phyloP scores from a whole-genome alignment of 2,888 invertebrate species.

The Philhelius pedissequus region DNA sequence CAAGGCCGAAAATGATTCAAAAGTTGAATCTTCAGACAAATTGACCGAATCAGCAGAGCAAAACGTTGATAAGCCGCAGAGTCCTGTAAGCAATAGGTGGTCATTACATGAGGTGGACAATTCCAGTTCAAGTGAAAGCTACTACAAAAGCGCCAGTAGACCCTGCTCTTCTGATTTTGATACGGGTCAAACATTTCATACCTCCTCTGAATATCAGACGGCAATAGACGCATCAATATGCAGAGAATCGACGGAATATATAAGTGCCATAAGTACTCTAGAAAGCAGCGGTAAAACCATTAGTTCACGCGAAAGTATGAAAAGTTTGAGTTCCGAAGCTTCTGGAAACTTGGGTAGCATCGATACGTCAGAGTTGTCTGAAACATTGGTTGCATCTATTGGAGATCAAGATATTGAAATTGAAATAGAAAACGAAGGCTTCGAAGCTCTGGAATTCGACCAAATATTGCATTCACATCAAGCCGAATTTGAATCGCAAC shows the following conservation, averaged over 20 bases:
- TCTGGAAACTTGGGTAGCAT: slow-evolving; percentile 93
- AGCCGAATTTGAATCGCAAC: slow-evolving; percentile 80
- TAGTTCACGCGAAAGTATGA: slow-evolving; percentile 94
- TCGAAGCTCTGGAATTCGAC: slow-evolving; percentile 73
- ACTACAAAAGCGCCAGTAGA: slow-evolving; percentile 88
- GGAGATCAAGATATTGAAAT: slow-evolving; percentile 84
- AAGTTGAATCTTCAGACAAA: slow-evolving; percentile 75
- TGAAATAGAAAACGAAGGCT: slow-evolving; percentile 79
- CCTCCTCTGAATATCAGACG: slow-evolving; percentile 92
- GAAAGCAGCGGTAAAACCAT: slow-evolving; percentile 76
- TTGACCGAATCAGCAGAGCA: slow-evolving; percentile 69
- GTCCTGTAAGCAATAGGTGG: slow-evolving; percentile 81
- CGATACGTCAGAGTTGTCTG: slow-evolving; percentile 94
- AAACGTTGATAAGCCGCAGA: background rate
- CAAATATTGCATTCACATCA: slow-evolving; percentile 69
- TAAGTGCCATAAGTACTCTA: slow-evolving; percentile 91
- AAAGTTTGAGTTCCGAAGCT: slow-evolving; percentile 92
- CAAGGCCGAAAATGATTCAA: background rate
- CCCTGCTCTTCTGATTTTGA: slow-evolving; percentile 94
- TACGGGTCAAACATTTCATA: slow-evolving; percentile 86
- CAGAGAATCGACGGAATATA: slow-evolving; percentile 91
- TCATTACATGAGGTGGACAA: slow-evolving; percentile 90
- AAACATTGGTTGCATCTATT: slow-evolving; percentile 94
- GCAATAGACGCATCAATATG: slow-evolving; percentile 88
- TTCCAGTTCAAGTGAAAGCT: slow-evolving; percentile 93